phyloP scores from a whole-genome alignment of 2,888 invertebrate genomes.

The Pseudococcus viburni region DNA sequence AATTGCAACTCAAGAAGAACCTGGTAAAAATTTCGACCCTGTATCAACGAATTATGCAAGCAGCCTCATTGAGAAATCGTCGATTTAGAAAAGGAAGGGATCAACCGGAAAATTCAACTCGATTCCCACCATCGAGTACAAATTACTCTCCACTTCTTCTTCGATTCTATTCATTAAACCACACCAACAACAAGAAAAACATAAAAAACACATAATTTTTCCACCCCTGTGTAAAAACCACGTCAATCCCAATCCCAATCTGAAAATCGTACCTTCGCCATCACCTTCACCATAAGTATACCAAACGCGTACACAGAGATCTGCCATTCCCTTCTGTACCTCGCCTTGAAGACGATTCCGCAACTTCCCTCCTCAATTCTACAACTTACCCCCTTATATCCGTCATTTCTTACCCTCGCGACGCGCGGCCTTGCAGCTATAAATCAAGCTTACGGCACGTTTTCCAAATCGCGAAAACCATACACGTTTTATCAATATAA shows the following conservation, averaged over 20 bases:
- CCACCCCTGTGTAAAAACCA: background rate
- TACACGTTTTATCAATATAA: conserved; percentile 49
- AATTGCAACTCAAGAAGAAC: no score
- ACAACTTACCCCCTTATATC: conserved; percentile 11
- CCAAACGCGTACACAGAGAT: conserved; percentile 2
- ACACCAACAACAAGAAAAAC: background rate
- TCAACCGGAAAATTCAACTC: no score
- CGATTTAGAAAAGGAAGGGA: no score
- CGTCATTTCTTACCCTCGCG: conserved; percentile 32
- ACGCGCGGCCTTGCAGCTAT: conserved; percentile 20
- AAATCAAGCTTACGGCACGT: conserved; percentile 46
- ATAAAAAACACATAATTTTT: background rate
- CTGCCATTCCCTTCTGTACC: background rate
- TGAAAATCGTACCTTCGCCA: background rate
- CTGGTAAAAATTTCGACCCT: no score
- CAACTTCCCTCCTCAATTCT: background rate
- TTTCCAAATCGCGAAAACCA: conserved; percentile 51
- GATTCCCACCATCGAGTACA: no score
- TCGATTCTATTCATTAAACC: no score
- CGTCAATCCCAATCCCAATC: background rate
- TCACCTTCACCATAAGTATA: background rate
- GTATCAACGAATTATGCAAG: no score
- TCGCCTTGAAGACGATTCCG: background rate
- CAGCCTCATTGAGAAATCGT: no score
- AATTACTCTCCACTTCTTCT: no score